Evolutionary conservation across 2,888 invertebrate species (phyloP).

Genomic region (Microctonus aethiopoides): DNA sequence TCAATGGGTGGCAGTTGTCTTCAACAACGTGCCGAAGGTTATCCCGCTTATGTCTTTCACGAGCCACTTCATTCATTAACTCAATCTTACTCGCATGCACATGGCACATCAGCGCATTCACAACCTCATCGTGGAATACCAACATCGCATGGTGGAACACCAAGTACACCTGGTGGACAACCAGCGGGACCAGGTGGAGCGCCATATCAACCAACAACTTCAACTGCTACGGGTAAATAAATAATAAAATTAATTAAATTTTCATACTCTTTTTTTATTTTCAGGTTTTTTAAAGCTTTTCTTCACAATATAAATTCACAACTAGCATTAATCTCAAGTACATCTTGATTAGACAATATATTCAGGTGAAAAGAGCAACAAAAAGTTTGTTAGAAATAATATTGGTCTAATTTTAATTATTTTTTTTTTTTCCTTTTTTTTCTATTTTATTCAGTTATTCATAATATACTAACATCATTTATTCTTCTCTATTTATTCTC

Average conservation of each 20-base stretch:
- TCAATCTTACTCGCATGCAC: constrained; percentile 78
- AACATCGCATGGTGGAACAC: constrained; percentile 70
- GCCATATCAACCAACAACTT: constrained; percentile 69
- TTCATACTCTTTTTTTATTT: too few species aligned
- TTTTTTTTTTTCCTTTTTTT: background rate
- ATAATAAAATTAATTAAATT: constrained; percentile 19
- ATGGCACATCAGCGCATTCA: constrained; percentile 82
- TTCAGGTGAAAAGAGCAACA: background rate
- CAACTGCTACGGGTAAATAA: constrained; percentile 74
- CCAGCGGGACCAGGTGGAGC: constrained; percentile 68
- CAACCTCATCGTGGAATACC: constrained; percentile 72
- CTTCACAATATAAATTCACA: too few species aligned
- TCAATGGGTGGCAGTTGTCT: constrained; percentile 85
- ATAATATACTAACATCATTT: background rate
- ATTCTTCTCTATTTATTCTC: background rate
- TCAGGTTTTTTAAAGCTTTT: too few species aligned
- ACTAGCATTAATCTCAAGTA: too few species aligned
- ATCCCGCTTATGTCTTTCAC: constrained; percentile 89
- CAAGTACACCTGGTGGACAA: constrained; percentile 72
- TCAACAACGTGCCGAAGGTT: constrained; percentile 83
- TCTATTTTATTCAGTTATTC: background rate
- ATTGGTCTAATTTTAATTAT: background rate
- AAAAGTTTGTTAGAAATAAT: background rate
- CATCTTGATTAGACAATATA: too few species aligned
- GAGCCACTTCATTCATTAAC: constrained; percentile 84